Evolutionary conservation across 1,140 invertebrate species (phyloP), one percentile per base, ranked within the genome.

Genomic region (Trigoniulus corallinus): DNA sequence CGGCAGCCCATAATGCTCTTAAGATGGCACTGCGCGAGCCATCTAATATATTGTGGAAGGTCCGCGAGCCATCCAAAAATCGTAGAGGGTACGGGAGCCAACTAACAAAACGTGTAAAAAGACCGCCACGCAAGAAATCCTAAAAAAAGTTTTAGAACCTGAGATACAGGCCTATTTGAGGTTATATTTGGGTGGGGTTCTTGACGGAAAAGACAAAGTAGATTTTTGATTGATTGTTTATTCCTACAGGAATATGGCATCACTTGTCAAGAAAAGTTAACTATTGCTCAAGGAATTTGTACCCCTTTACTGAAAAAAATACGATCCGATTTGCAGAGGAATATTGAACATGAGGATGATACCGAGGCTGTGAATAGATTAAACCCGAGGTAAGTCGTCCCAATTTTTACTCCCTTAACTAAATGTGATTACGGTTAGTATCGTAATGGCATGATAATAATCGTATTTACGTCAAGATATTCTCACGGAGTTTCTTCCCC

Each of bases 401-500:
- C 37, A 12, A 18, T 18, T 39, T 39, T 39, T 18, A 18, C n/a
- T n/a, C n/a, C n/a, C n/a, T n/a, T n/a, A n/a, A n/a, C n/a, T 34
- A 7, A 34, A 34, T 7, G 7, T 34, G 29, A 15, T 34, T 7
- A 15, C 7, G 29, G 15, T 34, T 34, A 7, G 7, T 44, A 10
- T 10, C 4, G 7, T 44, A 20, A 21, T 44, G 21, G 21, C 18
- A 7, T 44, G 12, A 44, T 44, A 44, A 10, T 49, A 12, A 49
- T 4, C 21, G 26, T 49, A 18, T 49, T 42, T n/a, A 21, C 15
- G 10, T 42, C 3, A 60, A 84, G 84, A 58, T 97, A 97, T 71
- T 96, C 93, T 4, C 89, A 96, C 70, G 94, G 94, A 44, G 94
- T 99, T 44, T 91, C 91, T 43, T 94, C 92, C 65, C 95, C 95